Conservation (phyloP, 2,113 vertebrate genomes). For the Papio anubis region DNA sequence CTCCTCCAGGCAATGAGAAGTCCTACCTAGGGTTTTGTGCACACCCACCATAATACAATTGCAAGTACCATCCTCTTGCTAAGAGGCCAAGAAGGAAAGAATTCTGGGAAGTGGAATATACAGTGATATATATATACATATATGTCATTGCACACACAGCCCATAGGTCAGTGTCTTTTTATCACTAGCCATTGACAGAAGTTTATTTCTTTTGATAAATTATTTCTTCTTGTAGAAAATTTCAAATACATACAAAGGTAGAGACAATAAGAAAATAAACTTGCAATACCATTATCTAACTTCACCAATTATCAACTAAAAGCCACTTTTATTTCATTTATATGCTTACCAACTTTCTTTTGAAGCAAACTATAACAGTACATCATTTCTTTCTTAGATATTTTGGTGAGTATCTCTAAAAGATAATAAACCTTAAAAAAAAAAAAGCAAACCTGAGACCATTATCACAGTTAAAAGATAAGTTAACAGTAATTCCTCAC, state of each 20-base stretch:
- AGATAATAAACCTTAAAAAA: not conserved
- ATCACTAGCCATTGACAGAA: not conserved
- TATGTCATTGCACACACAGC: not conserved
- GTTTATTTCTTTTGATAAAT: not conserved
- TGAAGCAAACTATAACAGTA: not conserved
- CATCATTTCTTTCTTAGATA: not conserved
- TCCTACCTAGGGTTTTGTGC: not conserved
- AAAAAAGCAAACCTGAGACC: not conserved
- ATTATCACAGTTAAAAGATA: not conserved
- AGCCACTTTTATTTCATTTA: not conserved
- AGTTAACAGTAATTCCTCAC: not conserved
- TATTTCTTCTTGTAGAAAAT: conserved; percentile 14
- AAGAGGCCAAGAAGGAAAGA: not conserved
- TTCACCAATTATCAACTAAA: not conserved
- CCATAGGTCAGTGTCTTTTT: not conserved
- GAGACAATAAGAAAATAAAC: not conserved
- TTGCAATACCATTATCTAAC: not conserved
- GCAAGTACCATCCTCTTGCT: not conserved
- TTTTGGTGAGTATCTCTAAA: not conserved
- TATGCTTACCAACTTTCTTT: not conserved
- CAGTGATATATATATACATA: too few species aligned
- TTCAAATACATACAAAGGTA: not conserved
- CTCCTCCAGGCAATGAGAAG: not conserved
- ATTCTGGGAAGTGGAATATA: not conserved
- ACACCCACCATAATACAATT: not conserved